Base-by-base conservation (phyloP, 2,888 invertebrate species). In the Amphipoea lucens region DNA sequence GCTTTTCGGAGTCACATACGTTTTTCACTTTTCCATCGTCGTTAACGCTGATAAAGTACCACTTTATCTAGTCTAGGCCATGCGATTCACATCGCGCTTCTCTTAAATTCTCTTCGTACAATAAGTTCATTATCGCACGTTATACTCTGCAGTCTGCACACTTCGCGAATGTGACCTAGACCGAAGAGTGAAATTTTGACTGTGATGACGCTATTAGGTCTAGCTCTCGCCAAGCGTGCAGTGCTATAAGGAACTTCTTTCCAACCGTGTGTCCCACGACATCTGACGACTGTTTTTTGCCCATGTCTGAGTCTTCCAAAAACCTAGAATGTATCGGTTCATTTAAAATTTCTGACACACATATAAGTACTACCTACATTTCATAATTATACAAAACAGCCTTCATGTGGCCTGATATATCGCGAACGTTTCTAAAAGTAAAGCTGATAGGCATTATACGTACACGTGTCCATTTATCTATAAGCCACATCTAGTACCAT, bases 401-500 rank as follows among this genome's bases (percentile, higher is more conserved):
- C 2, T 23, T 45, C 2, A 36, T n/a, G n/a, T n/a, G 40, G 54
- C 54, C n/a, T 23, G 23, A 29, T 29, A 1, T 69, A 69, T 69
- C 68, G 14, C 29, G 29, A 69, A 81, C 57, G 20, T 51, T 57
- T 65, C 23, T 57, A 48, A 80, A 45, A 12, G 20, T 29, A 62
- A 36, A 63, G 20, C 17, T 42, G 29, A 60, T 69, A 48, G 63
- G 6, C 77, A 69, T 17, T 69, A 51, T 40, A 83, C 57, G 20
- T 57, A 54, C 45, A 45, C 66, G 51, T 70, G 81, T 6, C 1
- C 17, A 54, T 36, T 62, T 60, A 82, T 70, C 51, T 54, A 2
- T 83, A 60, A 83, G 14, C 66, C 69, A 82, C 51, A 42, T 66
- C 57, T 65, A 40, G 75, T 67, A 62, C 51, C 69, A 60, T 42